Evolutionary conservation across 2,113 vertebrate genomes (phyloP).

Genomic region (Theristicus caerulescens): DNA sequence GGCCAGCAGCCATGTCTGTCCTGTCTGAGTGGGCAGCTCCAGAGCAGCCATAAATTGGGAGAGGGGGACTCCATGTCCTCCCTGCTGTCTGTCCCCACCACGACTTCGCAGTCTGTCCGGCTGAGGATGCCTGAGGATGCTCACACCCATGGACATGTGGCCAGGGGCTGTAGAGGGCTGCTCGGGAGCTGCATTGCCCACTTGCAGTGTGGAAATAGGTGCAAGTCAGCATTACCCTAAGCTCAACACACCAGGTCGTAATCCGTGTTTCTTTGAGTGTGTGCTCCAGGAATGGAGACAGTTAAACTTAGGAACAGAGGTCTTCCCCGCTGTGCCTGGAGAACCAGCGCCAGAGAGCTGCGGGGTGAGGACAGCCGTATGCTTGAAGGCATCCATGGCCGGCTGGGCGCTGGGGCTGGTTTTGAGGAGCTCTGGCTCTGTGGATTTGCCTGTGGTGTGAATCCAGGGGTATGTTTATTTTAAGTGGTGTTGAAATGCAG

Average conservation of each 20-base stretch:
- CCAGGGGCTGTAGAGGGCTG: not conserved
- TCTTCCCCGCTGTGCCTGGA: not conserved
- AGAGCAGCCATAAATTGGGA: not conserved
- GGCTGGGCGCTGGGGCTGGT: not conserved
- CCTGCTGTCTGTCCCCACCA: not conserved
- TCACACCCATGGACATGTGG: not conserved
- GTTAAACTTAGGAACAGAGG: not conserved
- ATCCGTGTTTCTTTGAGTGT: not conserved
- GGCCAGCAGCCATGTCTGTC: not conserved
- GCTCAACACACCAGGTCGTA: accelerated
- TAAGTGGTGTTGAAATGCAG: not conserved
- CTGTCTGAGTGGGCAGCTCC: not conserved
- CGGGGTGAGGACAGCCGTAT: not conserved
- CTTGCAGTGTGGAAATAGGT: not conserved
- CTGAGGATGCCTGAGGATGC: not conserved
- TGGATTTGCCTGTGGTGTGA: not conserved
- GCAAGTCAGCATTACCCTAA: not conserved
- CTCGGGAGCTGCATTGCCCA: not conserved
- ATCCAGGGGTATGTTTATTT: not conserved
- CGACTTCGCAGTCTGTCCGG: not conserved
- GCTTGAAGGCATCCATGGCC: not conserved
- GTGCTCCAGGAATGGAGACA: not conserved
- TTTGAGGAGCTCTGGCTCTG: not conserved
- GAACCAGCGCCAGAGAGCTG: not conserved
- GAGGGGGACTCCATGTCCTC: not conserved